Percentiles rank a stretch among this genome's conserved stretches.
Evolutionary conservation across 2,888 invertebrate genomes (phyloP).

Genomic region (Lymantria monacha): DNA sequence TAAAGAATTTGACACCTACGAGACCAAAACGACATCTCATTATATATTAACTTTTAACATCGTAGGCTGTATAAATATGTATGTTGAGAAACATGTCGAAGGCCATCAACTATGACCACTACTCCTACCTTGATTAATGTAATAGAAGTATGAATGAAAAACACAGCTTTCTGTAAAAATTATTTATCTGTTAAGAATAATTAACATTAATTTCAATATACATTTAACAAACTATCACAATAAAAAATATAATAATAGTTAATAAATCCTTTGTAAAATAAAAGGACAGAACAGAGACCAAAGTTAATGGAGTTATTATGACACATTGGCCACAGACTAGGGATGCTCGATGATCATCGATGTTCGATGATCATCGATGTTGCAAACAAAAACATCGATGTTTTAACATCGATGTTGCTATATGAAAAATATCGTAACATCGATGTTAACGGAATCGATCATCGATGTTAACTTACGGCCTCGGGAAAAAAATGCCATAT

Average conservation of each 20-base stretch:
- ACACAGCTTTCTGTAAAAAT: not conserved
- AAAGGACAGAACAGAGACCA: too few species aligned
- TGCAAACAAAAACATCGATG: too few species aligned
- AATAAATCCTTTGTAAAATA: not conserved
- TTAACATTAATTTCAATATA: not conserved
- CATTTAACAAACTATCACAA: not conserved
- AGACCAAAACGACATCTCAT: conserved; percentile 24
- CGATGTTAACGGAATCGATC: too few species aligned
- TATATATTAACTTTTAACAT: conserved; percentile 51
- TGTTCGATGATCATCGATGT: too few species aligned
- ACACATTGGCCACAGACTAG: too few species aligned
- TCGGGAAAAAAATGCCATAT: too few species aligned
- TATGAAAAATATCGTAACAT: too few species aligned
- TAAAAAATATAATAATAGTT: not conserved
- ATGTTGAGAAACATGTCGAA: conserved; percentile 74
- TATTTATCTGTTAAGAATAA: too few species aligned
- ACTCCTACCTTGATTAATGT: conserved; percentile 42
- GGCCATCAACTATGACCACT: conserved; percentile 62
- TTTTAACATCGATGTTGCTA: too few species aligned
- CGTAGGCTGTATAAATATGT: conserved; percentile 55
- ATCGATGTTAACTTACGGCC: too few species aligned
- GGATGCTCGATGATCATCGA: too few species aligned
- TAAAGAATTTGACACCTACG: conserved; percentile 62
- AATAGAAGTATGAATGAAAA: conserved; percentile 24
- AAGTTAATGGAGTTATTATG: too few species aligned